Evolutionary conservation across 1,140 invertebrate species (phyloP).

Genomic region (Pseudomyrmex concolor): DNA sequence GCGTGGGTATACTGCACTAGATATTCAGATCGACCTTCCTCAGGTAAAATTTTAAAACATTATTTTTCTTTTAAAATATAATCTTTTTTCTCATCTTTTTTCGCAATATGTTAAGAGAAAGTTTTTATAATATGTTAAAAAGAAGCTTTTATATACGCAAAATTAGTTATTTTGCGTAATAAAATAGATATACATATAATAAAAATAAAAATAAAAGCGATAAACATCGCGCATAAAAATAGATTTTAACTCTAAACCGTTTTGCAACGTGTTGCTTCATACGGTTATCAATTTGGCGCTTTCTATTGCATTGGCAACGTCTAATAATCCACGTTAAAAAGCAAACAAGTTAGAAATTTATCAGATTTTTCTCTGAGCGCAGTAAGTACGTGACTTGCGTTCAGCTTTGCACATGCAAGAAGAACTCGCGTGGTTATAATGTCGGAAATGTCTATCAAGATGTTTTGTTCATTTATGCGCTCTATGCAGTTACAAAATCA

Average conservation of each 20-base stretch:
- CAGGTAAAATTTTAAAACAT: slow-evolving; percentile 88
- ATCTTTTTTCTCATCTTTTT: background rate
- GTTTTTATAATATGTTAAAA: background rate
- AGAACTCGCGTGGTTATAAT: slow-evolving; percentile 47
- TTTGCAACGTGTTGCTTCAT: background rate
- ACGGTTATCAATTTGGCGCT: slow-evolving; percentile 17
- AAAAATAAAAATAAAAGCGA: too few relatives aligned
- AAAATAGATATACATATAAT: too few relatives aligned
- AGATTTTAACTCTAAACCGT: background rate
- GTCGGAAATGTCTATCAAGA: slow-evolving; percentile 57
- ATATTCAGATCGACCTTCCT: slow-evolving; percentile 97
- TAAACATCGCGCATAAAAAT: too few relatives aligned
- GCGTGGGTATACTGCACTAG: slow-evolving; percentile 99
- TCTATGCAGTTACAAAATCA: slow-evolving; percentile 44
- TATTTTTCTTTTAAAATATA: slow-evolving; percentile 8
- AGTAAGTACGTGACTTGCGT: slow-evolving; percentile 51
- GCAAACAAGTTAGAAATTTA: slow-evolving; percentile 47
- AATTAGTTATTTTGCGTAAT: too few relatives aligned
- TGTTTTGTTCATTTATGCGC: slow-evolving; percentile 49
- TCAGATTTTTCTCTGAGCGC: slow-evolving; percentile 47
- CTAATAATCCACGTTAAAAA: slow-evolving; percentile 41
- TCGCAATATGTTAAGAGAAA: background rate
- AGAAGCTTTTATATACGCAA: background rate
- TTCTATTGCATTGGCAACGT: background rate
- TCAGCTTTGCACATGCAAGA: slow-evolving; percentile 47